phyloP scores from a whole-genome alignment of 2,797 vertebrate species.

The Parambassis ranga region DNA sequence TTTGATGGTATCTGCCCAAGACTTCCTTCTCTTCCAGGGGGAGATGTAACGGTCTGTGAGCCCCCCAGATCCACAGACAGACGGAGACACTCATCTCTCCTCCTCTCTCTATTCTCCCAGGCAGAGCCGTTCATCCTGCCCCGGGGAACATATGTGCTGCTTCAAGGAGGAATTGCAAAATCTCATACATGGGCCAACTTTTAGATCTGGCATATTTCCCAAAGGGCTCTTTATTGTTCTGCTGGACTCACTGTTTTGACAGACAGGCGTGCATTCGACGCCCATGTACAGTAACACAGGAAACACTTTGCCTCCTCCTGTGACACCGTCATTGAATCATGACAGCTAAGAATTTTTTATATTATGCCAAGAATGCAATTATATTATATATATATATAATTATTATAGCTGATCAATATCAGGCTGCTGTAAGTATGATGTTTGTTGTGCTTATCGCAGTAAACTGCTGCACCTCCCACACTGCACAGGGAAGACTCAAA shows the following conservation, averaged over 20 bases:
- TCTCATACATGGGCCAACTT: conserved; percentile 56
- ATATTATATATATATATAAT: no score
- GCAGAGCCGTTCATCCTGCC: conserved; percentile 63
- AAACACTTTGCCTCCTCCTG: neutral
- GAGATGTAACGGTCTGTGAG: conserved; percentile 63
- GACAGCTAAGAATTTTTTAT: no score
- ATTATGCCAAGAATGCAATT: no score
- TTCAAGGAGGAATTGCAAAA: conserved; percentile 61
- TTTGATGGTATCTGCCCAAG: conserved; percentile 51
- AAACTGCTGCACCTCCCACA: no score
- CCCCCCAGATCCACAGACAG: conserved; percentile 70
- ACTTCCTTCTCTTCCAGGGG: conserved; percentile 50
- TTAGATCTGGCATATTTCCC: conserved; percentile 62
- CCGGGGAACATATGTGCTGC: conserved; percentile 73
- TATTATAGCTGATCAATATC: no score
- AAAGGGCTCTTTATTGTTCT: conserved; percentile 59
- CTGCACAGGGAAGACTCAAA: no score
- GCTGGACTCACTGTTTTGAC: conserved; percentile 54
- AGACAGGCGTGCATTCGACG: conserved; percentile 37
- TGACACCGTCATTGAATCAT: conserved; percentile 7
- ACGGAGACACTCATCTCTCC: conserved; percentile 66
- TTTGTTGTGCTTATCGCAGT: no score
- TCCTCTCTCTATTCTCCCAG: conserved; percentile 56
- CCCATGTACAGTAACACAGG: conserved; percentile 11
- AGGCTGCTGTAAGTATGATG: no score